Evolutionary conservation across 2,888 invertebrate species (phyloP), one percentile per base, ranked within the genome.

Genomic region (Dorcus parallelipipedus): DNA sequence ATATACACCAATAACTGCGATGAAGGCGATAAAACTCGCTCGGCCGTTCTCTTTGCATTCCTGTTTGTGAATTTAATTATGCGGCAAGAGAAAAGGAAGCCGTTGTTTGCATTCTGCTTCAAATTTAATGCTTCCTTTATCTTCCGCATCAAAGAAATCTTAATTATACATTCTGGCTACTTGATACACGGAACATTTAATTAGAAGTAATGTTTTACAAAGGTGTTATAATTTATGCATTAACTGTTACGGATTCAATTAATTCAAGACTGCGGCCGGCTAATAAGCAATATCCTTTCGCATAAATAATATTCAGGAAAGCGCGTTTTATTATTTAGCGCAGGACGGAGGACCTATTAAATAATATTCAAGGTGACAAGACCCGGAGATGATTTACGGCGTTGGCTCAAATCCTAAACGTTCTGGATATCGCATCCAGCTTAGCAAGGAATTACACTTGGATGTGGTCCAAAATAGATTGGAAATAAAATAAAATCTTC

Each of bases 401-500:
- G 17, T 33, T 53, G 53, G 53, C 53, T 9, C 33, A 14, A 38
- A 33, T 53, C 53, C 53, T 38, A 47, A 53, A 43, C 53, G 53
- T 53, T 53, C 43, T 45, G 42, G 45, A 53, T 53, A 45, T 53
- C 20, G 45, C 45, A 45, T 45, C 20, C 8, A 45, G 45, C 45
- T 45, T 45, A 14, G 41, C 41, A 20, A 43, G 26, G 45, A 53
- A 38, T 53, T 53, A 43, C 45, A 26, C 38, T 53, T 53, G 53
- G 53, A 53, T 33, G 23, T 38, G 17, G 10, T 43, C 53, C 53
- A 53, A 45, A 42, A 33, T 38, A 26, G 53, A 17, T 47, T 23
- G 17, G 14, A 8, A 38, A 45, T 45, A 45, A 45, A 45, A 45
- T 45, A 3, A 45, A 10, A 17, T 41, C 41, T 9, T 45, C 26